Evolutionary conservation across 2,888 invertebrate genomes (phyloP), one percentile per base, ranked within the genome.

Genomic region (Amorpha juglandis): DNA sequence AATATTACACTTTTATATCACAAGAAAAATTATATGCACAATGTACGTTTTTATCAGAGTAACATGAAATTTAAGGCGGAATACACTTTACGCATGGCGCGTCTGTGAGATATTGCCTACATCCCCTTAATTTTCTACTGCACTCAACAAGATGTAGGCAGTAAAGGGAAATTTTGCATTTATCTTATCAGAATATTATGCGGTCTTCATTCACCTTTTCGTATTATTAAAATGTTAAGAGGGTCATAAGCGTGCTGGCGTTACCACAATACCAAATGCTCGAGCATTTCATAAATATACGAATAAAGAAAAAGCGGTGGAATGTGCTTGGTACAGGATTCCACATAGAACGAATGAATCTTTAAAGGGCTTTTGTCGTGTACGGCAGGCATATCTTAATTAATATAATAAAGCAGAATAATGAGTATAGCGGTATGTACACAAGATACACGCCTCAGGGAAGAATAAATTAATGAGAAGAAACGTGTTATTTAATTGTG

Each of bases 41-140:
- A 35, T 27, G 51, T 9, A 52, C n/a, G 53, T n/a, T 35, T 53
- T 35, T 35, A n/a, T 53, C 35, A n/a, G 11, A 53, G 42, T n/a
- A 64, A 47, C 33, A 64, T 47, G 27, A 38, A n/a, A 45, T 3
- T 52, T 21, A 52, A 35, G 42, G 33, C 52, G 27, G 64, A 65
- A 63, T 68, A 64, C 53, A 53, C 58, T 48, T 53, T 53, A 63
- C 67, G 58, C 69, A 64, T 63, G 65, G 64, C 38, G 64, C 63
- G 48, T 62, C 53, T 67, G 67, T 73, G 77, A 82, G 75, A 80
- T 78, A 81, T 80, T 68, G 68, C 74, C 35, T 51, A 72, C 81
- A 82, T 83, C 78, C 80, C 79, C 77, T 69, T 82, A 78, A 84
- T 80, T 79, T 74, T 66, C 74, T 79, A 81, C 79, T 82, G 83